Evolutionary conservation across 2,113 vertebrate genomes (phyloP).

Genomic region (Neolamprologus ventralis): DNA sequence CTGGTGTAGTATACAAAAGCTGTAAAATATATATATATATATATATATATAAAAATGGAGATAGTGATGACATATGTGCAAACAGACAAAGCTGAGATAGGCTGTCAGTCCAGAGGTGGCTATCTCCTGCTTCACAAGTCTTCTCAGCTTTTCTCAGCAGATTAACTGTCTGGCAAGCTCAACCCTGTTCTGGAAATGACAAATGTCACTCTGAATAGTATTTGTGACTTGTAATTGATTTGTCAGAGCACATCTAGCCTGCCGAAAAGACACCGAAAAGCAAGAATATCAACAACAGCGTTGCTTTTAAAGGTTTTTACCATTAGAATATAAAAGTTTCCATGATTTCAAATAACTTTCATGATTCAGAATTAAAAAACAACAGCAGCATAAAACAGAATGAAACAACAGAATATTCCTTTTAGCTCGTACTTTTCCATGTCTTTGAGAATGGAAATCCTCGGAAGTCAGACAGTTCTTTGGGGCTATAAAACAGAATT

Average conservation of each 20-base stretch:
- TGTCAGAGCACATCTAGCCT: background rate
- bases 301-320: background rate
- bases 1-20: background rate
- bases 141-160: constrained; percentile 4
- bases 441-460: background rate
- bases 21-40: background rate
- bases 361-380: background rate
- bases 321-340: background rate
- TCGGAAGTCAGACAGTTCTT: constrained; percentile 5
- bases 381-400: background rate
- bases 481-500: constrained; percentile 31
- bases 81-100: constrained; percentile 28
- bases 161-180: constrained; percentile 27
- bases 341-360: background rate
- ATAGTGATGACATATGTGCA: constrained; percentile 12
- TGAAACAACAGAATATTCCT: background rate
- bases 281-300: background rate
- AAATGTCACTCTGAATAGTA: constrained; percentile 27
- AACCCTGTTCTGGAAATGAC: constrained; percentile 21
- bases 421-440: background rate
- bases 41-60: background rate
- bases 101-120: constrained; percentile 41
- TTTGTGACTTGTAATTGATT: constrained; percentile 11
- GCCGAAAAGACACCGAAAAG: background rate
- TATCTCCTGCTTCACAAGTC: constrained; percentile 23